phyloP scores from a whole-genome alignment of 2,113 vertebrate species.

The Micromys minutus region DNA sequence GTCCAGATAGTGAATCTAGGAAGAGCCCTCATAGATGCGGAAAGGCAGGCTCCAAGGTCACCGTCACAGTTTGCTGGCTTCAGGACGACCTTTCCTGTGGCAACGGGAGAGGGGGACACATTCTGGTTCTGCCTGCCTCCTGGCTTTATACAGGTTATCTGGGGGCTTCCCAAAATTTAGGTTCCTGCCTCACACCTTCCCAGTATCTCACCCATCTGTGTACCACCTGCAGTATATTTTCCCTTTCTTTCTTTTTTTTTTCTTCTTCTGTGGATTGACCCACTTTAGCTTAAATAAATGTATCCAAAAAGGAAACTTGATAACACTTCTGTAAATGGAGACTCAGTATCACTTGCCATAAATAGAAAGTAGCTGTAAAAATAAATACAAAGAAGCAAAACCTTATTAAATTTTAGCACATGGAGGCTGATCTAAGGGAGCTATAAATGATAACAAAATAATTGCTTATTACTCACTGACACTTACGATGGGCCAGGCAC shows the following conservation, averaged over 20 bases:
- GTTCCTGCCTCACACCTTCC: conserved; percentile 53
- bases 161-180: conserved; percentile 37
- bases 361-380: conserved; percentile 75
- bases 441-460: conserved; percentile 57
- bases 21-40: neutral
- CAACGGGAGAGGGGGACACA: neutral
- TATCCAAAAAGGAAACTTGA: conserved; percentile 72
- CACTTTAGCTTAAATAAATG: conserved; percentile 77
- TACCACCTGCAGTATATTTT: conserved; percentile 53
- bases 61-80: neutral
- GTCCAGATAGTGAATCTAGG: neutral
- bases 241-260: neutral
- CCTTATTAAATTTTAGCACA: conserved; percentile 72
- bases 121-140: neutral
- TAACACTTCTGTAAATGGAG: conserved; percentile 73
- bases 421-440: conserved; percentile 60
- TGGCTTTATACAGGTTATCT: neutral
- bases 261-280: conserved; percentile 64
- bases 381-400: conserved; percentile 75
- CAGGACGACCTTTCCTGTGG: neutral
- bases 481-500: neutral
- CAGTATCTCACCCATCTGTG: conserved; percentile 44
- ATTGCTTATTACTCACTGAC: conserved; percentile 66
- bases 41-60: neutral
- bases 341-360: conserved; percentile 70